These are phyloP conservation scores for Cariama cristata DNA, from an alignment of 2,113 vertebrate genomes.

Conservation along the genomic window DNA sequence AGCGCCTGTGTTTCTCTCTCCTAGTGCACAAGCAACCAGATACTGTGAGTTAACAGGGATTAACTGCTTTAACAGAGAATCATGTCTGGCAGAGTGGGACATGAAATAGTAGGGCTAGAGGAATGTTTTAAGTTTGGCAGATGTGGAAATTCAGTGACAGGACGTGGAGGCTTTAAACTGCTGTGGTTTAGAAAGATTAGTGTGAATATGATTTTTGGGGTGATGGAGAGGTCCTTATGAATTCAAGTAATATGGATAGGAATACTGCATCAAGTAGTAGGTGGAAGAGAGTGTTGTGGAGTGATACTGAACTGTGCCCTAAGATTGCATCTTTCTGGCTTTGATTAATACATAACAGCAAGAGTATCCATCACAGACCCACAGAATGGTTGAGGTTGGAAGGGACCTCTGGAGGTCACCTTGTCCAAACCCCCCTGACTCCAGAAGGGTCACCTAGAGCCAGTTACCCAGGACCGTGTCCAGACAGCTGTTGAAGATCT, in stretches of 20 bases:
- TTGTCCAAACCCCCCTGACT: neutral
- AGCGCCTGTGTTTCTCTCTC: neutral
- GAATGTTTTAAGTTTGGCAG: neutral
- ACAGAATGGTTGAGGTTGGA: neutral
- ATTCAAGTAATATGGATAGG: accelerated
- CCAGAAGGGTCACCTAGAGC: neutral
- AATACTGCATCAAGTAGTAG: neutral
- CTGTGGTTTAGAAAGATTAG: neutral
- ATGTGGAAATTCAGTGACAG: neutral
- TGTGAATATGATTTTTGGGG: neutral
- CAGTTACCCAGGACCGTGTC: too few species aligned
- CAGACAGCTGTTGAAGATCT: too few species aligned
- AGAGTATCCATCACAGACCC: neutral
- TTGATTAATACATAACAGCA: neutral
- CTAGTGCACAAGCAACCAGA: accelerated
- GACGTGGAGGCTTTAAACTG: neutral
- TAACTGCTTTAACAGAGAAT: neutral
- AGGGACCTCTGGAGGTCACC: neutral
- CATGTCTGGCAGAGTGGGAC: neutral
- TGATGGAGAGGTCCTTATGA: neutral
- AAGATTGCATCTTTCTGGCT: neutral
- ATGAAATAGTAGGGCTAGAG: neutral
- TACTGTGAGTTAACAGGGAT: neutral
- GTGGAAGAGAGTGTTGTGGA: neutral
- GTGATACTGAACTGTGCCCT: neutral